These are phyloP conservation scores for Amorpha juglandis DNA, from an alignment of 2,888 invertebrate species.

Conservation along the genomic window DNA sequence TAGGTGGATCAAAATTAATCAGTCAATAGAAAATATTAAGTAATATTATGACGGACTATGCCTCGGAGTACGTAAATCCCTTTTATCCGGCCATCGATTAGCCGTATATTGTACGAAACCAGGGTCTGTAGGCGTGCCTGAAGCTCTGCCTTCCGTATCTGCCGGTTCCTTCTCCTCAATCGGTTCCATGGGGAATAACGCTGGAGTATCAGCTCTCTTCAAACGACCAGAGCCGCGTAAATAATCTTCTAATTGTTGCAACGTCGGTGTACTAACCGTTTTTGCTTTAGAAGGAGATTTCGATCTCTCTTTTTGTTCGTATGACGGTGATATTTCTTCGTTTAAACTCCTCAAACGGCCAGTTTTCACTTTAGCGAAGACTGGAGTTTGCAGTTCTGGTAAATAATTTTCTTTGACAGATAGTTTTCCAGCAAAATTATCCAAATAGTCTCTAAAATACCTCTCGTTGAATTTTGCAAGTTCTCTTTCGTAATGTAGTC, in stretches of 20 bases:
- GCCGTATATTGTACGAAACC: constrained; percentile 90
- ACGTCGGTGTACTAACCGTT: constrained; percentile 70
- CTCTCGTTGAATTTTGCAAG: constrained; percentile 76
- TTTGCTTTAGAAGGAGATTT: constrained; percentile 71
- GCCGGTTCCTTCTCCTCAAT: constrained; percentile 71
- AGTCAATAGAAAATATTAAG: constrained; percentile 31
- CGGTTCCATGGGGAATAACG: constrained; percentile 82
- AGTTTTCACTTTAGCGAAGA: constrained; percentile 76
- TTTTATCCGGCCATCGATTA: constrained; percentile 86
- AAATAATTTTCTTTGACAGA: constrained; percentile 74
- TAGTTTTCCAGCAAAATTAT: constrained; percentile 66
- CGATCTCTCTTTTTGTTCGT: constrained; percentile 61
- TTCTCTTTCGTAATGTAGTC: constrained; percentile 73
- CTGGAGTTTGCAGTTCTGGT: constrained; percentile 78
- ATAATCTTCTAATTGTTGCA: constrained; percentile 80
- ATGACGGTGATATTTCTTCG: constrained; percentile 69
- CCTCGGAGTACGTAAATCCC: constrained; percentile 83
- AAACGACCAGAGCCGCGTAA: constrained; percentile 67
- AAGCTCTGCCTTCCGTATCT: constrained; percentile 74
- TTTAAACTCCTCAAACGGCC: constrained; percentile 67
- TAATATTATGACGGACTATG: constrained; percentile 75
- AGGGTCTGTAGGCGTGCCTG: constrained; percentile 88
- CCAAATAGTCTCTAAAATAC: constrained; percentile 72
- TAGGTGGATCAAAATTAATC: constrained; percentile 49
- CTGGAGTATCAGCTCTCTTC: constrained; percentile 69